These are phyloP conservation scores for Galerucella nymphaeae DNA, from an alignment of 2,888 invertebrate genomes.

Conservation along the genomic window DNA sequence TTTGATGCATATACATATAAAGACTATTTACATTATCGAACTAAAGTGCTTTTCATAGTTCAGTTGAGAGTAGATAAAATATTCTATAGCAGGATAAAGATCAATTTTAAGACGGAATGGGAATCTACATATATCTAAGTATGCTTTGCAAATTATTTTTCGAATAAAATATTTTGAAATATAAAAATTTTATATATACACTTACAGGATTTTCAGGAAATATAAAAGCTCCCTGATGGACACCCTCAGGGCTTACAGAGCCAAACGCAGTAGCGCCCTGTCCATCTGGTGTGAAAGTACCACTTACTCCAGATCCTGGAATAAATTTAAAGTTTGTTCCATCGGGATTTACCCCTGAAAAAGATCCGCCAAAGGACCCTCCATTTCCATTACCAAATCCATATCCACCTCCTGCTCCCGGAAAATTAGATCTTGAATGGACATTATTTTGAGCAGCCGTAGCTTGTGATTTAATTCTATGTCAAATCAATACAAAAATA, in stretches of 20 bases:
- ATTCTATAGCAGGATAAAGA: too few relatives aligned
- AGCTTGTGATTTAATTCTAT: constrained; percentile 12
- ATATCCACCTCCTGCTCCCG: constrained; percentile 38
- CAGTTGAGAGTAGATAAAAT: too few relatives aligned
- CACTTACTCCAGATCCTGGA: constrained; percentile 2
- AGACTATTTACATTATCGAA: background rate
- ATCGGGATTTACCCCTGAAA: constrained; percentile 18
- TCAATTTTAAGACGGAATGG: too few relatives aligned
- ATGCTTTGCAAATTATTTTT: too few relatives aligned
- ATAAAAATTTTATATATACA: constrained; percentile 28
- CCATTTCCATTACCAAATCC: constrained; percentile 34
- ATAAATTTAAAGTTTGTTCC: constrained; percentile 29
- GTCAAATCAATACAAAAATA: constrained; percentile 6
- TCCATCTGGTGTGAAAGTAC: constrained; percentile 21
- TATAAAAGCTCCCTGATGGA: constrained; percentile 70
- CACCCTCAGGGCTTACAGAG: constrained; percentile 68
- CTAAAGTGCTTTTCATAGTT: too few relatives aligned
- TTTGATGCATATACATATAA: background rate
- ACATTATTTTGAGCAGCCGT: constrained; percentile 3
- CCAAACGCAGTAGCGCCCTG: constrained; percentile 69
- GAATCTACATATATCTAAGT: too few relatives aligned
- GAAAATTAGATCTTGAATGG: background rate
- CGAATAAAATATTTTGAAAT: background rate
- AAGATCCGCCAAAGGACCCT: constrained; percentile 16
- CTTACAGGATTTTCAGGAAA: constrained; percentile 73